phyloP scores from a whole-genome alignment of 1,140 invertebrate genomes.

The Schlechtendalia chinensis region DNA sequence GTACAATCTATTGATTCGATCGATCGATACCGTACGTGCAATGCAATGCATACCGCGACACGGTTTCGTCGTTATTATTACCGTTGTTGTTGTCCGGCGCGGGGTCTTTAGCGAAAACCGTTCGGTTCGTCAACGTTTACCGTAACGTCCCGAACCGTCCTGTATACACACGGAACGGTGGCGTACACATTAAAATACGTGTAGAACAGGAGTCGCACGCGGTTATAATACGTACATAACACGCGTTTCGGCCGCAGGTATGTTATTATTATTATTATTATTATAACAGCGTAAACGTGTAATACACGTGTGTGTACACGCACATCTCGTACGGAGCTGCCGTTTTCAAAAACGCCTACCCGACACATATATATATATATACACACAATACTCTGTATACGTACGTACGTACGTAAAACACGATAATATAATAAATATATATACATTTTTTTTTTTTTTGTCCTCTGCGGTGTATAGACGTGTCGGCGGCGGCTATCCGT shows the following conservation, averaged over 20 bases:
- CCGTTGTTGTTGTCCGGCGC: no score
- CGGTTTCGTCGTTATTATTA: no score
- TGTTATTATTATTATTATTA: background rate
- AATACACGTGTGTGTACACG: background rate
- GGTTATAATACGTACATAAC: constrained; percentile 31
- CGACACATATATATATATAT: background rate
- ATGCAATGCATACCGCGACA: no score
- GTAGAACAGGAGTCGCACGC: constrained; percentile 46
- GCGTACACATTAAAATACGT: background rate
- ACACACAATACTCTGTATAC: background rate
- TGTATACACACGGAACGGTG: constrained; percentile 11
- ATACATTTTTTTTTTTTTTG: background rate
- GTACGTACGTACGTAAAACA: constrained; percentile 27
- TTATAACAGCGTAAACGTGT: background rate
- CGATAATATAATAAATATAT: constrained; percentile 35
- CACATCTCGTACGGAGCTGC: constrained; percentile 20
- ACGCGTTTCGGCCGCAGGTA: background rate
- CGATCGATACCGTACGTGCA: no score
- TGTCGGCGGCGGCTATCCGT: constrained; percentile 24
- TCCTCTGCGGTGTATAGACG: constrained; percentile 7
- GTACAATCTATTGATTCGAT: no score
- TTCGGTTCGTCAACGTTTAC: no score
- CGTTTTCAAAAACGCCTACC: constrained; percentile 18
- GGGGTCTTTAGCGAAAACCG: no score
- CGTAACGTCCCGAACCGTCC: background rate